phyloP scores from a whole-genome alignment of 2,113 vertebrate species.

The Aviceda subcristata region DNA sequence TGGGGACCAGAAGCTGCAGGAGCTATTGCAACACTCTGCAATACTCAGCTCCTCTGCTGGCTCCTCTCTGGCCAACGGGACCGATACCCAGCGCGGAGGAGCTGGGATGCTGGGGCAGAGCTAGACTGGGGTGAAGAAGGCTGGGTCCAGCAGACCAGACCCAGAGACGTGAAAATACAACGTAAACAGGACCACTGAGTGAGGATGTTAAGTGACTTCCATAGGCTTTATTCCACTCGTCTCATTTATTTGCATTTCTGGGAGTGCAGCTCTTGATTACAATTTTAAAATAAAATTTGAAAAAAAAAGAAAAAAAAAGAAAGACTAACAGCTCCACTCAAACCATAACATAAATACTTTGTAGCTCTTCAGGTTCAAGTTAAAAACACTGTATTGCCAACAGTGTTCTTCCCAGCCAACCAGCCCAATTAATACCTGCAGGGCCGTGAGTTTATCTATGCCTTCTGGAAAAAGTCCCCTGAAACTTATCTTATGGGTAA shows the following conservation, averaged over 20 bases:
- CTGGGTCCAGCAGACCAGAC: not conserved
- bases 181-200: not conserved
- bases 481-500: rapidly evolving
- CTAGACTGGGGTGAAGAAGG: not conserved
- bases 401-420: not conserved
- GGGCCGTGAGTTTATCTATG: not conserved
- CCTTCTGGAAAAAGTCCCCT: not conserved
- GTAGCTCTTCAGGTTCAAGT: not conserved
- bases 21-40: not conserved
- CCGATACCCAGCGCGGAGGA: rapidly evolving
- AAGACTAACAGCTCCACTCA: not conserved
- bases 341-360: not conserved
- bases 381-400: not conserved
- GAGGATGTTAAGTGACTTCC: not conserved
- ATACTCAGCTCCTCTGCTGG: not conserved
- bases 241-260: not conserved
- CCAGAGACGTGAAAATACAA: not conserved
- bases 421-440: not conserved
- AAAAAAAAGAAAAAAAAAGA: not conserved
- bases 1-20: not conserved
- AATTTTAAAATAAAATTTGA: not conserved
- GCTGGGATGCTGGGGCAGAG: not conserved
- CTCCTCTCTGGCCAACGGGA: rapidly evolving
- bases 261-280: not conserved
- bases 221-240: not conserved